Evolutionary conservation across 1,140 invertebrate genomes (phyloP), one percentile per base, ranked within the genome.

Genomic region (Pygmarrhopalites habei): DNA sequence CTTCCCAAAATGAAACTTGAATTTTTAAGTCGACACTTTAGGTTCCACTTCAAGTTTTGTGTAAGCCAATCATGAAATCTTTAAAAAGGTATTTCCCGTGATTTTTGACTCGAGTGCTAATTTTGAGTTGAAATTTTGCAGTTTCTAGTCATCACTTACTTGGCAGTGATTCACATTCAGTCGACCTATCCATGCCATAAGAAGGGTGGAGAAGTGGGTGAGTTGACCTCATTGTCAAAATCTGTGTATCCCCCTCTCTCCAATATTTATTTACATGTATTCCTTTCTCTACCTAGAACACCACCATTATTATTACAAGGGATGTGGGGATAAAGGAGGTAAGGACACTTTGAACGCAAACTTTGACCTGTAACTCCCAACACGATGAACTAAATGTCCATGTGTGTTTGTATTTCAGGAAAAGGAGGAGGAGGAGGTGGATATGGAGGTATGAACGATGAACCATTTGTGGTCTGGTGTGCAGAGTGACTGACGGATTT

Each of bases 281-380:
- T 7, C 7, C 7, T 17, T 39, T 17, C 35, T 41, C n/a, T 12
- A n/a, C 12, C n/a, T 41, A 49, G 46, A 49, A 19, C 46, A 49
- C 23, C 46, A 49, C 23, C 46, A 49, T 49, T 49, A 49, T 21
- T 49, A 49, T 19, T 49, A 49, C 46, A 49, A 49, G 7, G n/a
- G n/a, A n/a, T 49, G 46, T 17, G 17, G 17, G 17, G 35, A 17
- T 39, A 39, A n/a, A n/a, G n/a, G n/a, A n/a, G n/a, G n/a, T n/a
- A n/a, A n/a, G n/a, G n/a, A n/a, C n/a, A n/a, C n/a, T n/a, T n/a
- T n/a, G n/a, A n/a, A n/a, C n/a, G n/a, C 7, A 10, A 10, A 39
- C 7, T 39, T 39, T 39, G 7, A 10, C 7, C 7, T 39, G 10
- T 39, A 10, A 10, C 10, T 39, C 17, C 35, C 7, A 39, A 39